Evolutionary conservation across 2,113 vertebrate genomes (phyloP), one percentile per base, ranked within the genome.

Genomic region (Dromas ardeola): DNA sequence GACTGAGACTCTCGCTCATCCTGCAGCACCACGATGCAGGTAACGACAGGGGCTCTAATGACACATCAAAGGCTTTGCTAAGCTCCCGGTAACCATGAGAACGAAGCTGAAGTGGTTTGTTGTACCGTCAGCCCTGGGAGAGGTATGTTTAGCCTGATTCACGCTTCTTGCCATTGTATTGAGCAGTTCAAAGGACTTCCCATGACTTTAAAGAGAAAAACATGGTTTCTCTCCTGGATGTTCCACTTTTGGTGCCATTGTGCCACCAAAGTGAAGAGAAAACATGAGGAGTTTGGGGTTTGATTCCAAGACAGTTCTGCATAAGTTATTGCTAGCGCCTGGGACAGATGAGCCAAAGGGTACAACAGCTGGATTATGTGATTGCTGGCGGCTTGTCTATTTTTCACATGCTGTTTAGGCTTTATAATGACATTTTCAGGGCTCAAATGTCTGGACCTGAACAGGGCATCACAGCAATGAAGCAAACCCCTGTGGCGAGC

Each of bases 71-170:
- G 95, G 93, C 91, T 97, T 77, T 0, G 63, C 94, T 97, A 96
- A 96, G 96, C 96, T 96, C 78, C 89, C 0, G 91, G 94, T 97
- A 97, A 96, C 95, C 96, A 97, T 96, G 94, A 97, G 95, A 97
- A 97, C 84, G 36, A 69, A 58, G 87, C 89, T 86, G 89, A 90
- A 94, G 94, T 85, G 91, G 92, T 96, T 94, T 94, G 94, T 95
- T 95, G 95, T 90, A 90, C 91, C 10, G 6, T 81, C 82, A 95
- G 93, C 94, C 86, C 86, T 52, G 86, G 88, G 83, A 97, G 27
- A 97, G 96, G 93, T 47, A 29, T 91, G 86, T 94, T 96, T 77
- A 93, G 94, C 89, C 86, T 94, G 91, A 96, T 86, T 98, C 98
- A 96, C 5, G 10, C 47, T 93, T 30, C 86, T 97, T 85, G 65